phyloP scores from a whole-genome alignment of 2,888 invertebrate genomes.

The Hesperia comma region DNA sequence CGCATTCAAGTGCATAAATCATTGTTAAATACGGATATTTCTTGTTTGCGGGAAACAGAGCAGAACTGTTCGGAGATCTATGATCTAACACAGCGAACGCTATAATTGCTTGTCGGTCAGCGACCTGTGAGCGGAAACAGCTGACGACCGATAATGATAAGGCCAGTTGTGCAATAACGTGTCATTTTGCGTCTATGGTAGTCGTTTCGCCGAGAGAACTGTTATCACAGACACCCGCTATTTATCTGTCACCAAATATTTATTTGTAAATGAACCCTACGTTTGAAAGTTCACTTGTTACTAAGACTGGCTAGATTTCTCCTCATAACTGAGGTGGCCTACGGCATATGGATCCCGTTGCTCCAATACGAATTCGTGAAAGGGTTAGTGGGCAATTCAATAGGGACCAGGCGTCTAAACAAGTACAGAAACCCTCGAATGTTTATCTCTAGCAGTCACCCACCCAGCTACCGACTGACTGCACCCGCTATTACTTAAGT shows the following conservation, averaged over 20 bases:
- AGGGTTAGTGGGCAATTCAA: no score
- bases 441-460: no score
- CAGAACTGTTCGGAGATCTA: constrained; percentile 29
- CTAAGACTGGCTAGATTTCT: no score
- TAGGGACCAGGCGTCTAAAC: no score
- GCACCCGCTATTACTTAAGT: no score
- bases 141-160: constrained; percentile 55
- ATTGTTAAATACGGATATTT: constrained; percentile 21
- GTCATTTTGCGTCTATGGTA: constrained; percentile 2
- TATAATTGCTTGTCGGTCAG: constrained; percentile 8
- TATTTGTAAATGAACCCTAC: neutral
- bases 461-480: no score
- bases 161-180: constrained; percentile 46
- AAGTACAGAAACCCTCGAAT: no score
- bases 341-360: no score
- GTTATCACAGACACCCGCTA: neutral
- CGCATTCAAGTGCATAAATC: constrained; percentile 19
- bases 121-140: constrained; percentile 51
- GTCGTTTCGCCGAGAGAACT: neutral
- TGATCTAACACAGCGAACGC: constrained; percentile 28
- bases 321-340: no score
- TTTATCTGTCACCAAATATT: neutral
- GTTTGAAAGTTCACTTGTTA: neutral
- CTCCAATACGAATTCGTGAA: no score
- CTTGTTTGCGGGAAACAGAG: constrained; percentile 27